Evolutionary conservation across 2,888 invertebrate genomes (phyloP).

Genomic region (Drosophila birchii): DNA sequence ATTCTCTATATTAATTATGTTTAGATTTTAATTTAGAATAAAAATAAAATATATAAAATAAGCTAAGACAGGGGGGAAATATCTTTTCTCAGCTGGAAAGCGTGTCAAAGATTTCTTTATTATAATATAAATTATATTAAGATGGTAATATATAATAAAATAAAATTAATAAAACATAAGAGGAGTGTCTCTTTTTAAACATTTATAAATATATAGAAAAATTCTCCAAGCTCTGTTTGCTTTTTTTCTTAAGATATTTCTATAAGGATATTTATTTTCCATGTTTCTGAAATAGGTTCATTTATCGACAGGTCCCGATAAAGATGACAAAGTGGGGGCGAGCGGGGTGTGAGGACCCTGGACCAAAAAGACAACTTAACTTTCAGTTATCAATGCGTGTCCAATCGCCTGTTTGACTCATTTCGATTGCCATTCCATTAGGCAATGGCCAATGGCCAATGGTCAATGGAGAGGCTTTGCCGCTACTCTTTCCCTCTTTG

Average conservation of each 20-base stretch:
- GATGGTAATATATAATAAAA: not conserved
- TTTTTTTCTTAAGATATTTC: not conserved
- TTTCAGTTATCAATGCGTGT: slow-evolving; percentile 39
- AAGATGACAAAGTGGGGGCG: not conserved
- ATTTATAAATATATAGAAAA: not conserved
- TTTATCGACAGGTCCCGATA: not conserved
- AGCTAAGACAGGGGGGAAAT: no score
- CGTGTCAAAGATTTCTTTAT: no score
- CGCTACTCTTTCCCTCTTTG: slow-evolving; percentile 5
- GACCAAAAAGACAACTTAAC: slow-evolving; percentile 17
- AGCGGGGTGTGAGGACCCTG: not conserved
- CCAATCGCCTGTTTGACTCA: slow-evolving; percentile 21
- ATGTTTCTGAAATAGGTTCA: not conserved
- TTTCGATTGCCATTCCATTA: slow-evolving; percentile 56
- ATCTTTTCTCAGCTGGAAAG: no score
- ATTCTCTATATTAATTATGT: not conserved
- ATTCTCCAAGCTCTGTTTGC: not conserved
- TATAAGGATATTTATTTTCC: not conserved
- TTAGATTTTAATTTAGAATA: not conserved
- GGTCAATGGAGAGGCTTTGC: not conserved
- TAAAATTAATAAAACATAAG: not conserved
- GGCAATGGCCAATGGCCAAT: slow-evolving; percentile 45
- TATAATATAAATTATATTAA: not conserved
- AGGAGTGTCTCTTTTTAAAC: not conserved
- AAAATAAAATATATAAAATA: no score